Evolutionary conservation across 2,113 vertebrate species (phyloP), one percentile per base, ranked within the genome.

Genomic region (Actenoides hombroni): DNA sequence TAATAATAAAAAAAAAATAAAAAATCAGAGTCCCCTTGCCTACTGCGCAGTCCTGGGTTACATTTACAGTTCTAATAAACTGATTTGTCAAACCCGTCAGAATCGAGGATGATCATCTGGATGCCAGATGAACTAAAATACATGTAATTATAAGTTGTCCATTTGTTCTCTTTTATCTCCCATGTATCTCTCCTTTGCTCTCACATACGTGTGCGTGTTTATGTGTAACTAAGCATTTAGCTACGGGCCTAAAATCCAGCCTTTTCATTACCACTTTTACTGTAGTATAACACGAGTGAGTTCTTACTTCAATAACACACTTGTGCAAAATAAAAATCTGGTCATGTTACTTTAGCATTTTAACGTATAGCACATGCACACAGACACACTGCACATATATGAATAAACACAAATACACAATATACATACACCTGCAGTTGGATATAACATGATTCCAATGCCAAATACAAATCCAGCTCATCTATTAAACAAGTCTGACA

Each of bases 81-180:
- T 98, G 98, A 98, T 98, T 98, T 98, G 98, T 98, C 98, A 98
- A 97, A 98, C 90, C 92, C 88, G 59, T 98, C 98, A 98, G 97
- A 97, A 97, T 96, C 97, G 86, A 97, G 97, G 97, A 95, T 97
- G 96, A 97, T 98, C 98, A 98, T 98, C 98, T 98, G 98, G 98
- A 95, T 44, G 86, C 96, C 98, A 98, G 97, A 98, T 98, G 98
- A 98, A 95, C 61, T 35, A 80, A 97, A 98, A 98, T 95, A 97
- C 94, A 69, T 96, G 96, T 96, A 98, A 98, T 98, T 98, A 97
- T 56, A 97, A 97, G 92, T 98, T 97, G 97, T 96, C 97, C 96
- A 95, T 97, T 97, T 98, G 97, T 94, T 95, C 98, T 95, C 98
- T 98, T 98, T 97, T 97, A 98, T 98, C 97, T 98, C 96, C 92